Conservation (phyloP, 2,113 vertebrate genomes). For the Ancistrus triradiatus region DNA sequence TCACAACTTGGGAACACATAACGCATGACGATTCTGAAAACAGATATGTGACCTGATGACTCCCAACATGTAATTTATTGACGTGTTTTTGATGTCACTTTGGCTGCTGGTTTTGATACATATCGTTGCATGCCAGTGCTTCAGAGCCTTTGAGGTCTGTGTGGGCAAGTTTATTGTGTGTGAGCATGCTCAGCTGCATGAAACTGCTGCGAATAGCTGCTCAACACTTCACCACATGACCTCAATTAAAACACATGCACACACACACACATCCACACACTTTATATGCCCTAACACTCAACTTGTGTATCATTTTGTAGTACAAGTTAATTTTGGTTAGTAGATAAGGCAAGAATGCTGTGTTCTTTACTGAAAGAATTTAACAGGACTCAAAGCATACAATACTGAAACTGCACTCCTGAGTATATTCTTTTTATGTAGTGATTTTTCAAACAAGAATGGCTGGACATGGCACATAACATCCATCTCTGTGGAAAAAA, state of each 20-base stretch:
- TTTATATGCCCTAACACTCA: background rate
- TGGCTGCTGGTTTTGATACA: background rate
- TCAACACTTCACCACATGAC: background rate
- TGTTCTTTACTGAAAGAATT: too few species aligned
- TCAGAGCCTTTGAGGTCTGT: background rate
- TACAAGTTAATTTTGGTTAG: background rate
- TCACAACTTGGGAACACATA: too few species aligned
- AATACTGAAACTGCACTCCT: background rate
- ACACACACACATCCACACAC: conserved; percentile 2
- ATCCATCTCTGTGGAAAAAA: background rate
- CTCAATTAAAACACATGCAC: background rate
- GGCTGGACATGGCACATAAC: background rate
- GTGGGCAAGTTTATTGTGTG: background rate
- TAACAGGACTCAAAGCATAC: background rate
- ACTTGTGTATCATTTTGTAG: too few species aligned
- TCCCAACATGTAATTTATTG: too few species aligned
- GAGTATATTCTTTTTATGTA: background rate
- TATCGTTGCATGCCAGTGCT: background rate
- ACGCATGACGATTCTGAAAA: too few species aligned
- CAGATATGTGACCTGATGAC: too few species aligned
- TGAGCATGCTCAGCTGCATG: background rate
- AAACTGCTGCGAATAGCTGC: conserved; percentile 14
- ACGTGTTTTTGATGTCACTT: background rate
- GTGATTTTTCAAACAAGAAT: background rate
- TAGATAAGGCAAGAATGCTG: too few species aligned